phyloP scores from a whole-genome alignment of 1,140 invertebrate genomes.

The Acyrthosiphon pisum region DNA sequence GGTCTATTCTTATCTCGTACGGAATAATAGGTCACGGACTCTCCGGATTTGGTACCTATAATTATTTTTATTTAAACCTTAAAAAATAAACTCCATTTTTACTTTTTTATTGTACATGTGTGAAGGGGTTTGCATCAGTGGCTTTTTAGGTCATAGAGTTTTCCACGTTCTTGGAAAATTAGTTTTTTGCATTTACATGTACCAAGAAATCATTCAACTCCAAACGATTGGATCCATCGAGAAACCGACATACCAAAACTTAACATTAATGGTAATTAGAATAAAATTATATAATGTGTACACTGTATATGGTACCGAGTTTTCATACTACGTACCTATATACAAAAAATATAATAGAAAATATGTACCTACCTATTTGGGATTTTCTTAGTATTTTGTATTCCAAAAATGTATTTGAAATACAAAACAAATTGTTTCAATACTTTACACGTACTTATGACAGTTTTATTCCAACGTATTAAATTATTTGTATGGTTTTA shows the following conservation, averaged over 20 bases:
- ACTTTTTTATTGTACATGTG: neutral
- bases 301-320: too few species aligned
- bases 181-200: slow-evolving; percentile 45
- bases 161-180: slow-evolving; percentile 45
- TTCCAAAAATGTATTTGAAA: too few species aligned
- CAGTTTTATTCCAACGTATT: neutral
- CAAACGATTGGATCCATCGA: slow-evolving; percentile 35
- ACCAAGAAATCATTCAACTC: slow-evolving; percentile 46
- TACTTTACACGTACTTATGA: too few species aligned
- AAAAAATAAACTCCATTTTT: neutral
- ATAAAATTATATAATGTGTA: neutral
- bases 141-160: slow-evolving; percentile 45
- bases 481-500: neutral
- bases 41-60: slow-evolving; percentile 23
- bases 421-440: too few species aligned
- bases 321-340: too few species aligned
- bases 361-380: too few species aligned
- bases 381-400: too few species aligned
- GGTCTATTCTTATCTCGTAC: slow-evolving; percentile 23
- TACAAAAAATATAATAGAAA: too few species aligned
- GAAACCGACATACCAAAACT: slow-evolving; percentile 17
- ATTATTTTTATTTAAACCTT: neutral
- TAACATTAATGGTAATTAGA: slow-evolving; percentile 10
- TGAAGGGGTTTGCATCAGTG: slow-evolving; percentile 2
- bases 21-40: slow-evolving; percentile 37